These are phyloP conservation scores for Subanguina moxae DNA, from an alignment of 1,140 invertebrate genomes.

Conservation along the genomic window DNA sequence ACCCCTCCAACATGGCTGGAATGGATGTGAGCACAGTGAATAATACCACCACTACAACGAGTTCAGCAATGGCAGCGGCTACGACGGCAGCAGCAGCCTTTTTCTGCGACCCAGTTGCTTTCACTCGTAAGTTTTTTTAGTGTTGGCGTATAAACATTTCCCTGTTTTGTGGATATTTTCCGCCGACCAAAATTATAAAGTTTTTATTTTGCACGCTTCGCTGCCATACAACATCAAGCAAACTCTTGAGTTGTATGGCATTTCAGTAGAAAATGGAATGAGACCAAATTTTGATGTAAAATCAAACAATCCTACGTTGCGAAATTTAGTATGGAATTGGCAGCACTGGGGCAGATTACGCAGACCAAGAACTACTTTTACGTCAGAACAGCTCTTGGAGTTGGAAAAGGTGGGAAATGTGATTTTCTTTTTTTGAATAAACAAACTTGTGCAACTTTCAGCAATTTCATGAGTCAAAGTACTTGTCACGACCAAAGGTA, in stretches of 20 bases:
- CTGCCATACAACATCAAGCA: background rate
- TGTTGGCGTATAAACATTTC: background rate
- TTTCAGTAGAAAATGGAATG: background rate
- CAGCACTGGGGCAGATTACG: constrained; percentile 76
- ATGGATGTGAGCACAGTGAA: too few relatives aligned
- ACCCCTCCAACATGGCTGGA: background rate
- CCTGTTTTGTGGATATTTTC: background rate
- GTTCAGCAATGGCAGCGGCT: background rate
- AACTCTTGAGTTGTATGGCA: background rate
- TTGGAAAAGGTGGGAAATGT: constrained; percentile 70
- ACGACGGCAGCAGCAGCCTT: background rate
- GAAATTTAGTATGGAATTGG: constrained; percentile 52
- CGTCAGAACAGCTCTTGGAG: constrained; percentile 91
- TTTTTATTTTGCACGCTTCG: background rate
- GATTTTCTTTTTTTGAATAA: too few relatives aligned
- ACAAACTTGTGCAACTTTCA: too few relatives aligned
- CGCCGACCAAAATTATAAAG: background rate
- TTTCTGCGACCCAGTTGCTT: constrained; percentile 7
- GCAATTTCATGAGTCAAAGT: constrained; percentile 97
- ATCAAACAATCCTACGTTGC: background rate
- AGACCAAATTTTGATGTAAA: background rate
- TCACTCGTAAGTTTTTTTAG: constrained; percentile 1
- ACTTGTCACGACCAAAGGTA: constrained; percentile 85
- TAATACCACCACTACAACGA: background rate
- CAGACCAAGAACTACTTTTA: constrained; percentile 91